Conservation (phyloP, 2,888 invertebrate species). For the Andrena praecox region DNA sequence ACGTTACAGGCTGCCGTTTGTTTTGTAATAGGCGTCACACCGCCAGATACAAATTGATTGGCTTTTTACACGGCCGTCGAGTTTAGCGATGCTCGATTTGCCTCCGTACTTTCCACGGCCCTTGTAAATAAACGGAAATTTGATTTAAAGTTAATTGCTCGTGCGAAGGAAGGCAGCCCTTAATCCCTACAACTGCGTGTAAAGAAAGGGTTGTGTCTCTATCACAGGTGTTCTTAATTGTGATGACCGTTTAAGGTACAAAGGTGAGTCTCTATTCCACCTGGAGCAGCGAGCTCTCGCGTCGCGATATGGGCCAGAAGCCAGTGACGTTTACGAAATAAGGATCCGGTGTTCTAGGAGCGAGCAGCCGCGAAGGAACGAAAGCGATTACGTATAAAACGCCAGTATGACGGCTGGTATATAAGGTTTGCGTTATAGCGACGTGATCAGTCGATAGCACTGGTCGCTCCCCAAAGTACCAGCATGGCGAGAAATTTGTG, state of each 20-base stretch:
- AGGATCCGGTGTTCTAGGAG: conserved; percentile 64
- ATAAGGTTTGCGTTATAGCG: conserved; percentile 78
- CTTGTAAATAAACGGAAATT: conserved; percentile 2
- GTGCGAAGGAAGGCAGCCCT: background rate
- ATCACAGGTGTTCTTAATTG: background rate
- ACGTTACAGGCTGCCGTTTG: background rate
- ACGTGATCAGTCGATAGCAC: conserved; percentile 78
- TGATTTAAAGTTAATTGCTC: conserved; percentile 10
- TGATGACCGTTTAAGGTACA: background rate
- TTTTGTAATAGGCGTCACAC: conserved; percentile 45
- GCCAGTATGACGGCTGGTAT: conserved; percentile 75
- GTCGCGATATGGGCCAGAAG: conserved; percentile 13
- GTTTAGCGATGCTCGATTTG: conserved; percentile 29
- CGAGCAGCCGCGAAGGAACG: conserved; percentile 74
- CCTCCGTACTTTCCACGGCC: conserved; percentile 22
- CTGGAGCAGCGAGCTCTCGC: background rate
- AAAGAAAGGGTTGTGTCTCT: background rate
- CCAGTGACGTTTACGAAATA: conserved; percentile 77
- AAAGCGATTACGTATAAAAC: conserved; percentile 81
- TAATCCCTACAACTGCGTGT: background rate
- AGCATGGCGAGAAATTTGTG: conserved; percentile 74
- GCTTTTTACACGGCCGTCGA: conserved; percentile 33
- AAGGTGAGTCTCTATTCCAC: background rate
- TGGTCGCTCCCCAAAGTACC: conserved; percentile 69
- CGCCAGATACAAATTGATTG: conserved; percentile 46